Percentiles rank a stretch among this genome's conserved stretches.
phyloP scores from a whole-genome alignment of 2,797 vertebrate genomes.

The Myripristis jacobus region DNA sequence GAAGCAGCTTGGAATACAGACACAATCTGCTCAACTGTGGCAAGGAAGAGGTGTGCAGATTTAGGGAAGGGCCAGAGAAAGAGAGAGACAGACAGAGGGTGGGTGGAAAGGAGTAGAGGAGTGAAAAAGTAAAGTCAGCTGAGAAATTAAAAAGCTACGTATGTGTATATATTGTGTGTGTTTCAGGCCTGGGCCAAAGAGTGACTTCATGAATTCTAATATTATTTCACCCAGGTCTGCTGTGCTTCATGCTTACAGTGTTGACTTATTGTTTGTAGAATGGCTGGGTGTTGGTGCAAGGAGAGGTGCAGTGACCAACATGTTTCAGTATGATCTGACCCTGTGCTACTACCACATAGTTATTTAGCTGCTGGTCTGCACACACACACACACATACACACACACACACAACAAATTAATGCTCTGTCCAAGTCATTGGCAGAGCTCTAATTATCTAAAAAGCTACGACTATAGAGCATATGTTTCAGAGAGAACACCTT shows the following conservation, averaged over 20 bases:
- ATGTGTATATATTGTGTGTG: background rate
- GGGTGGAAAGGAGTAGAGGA: background rate
- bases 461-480: background rate
- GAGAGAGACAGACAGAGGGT: background rate
- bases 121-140: conserved; percentile 1
- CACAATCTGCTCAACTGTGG: conserved; percentile 99
- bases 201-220: background rate
- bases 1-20: conserved; percentile 98
- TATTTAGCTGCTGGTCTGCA: too few species aligned
- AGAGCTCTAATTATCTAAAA: background rate
- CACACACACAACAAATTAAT: background rate
- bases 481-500: too few species aligned
- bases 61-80: conserved; percentile 74
- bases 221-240: too few species aligned
- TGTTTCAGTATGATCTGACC: conserved; percentile 4
- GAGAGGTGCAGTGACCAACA: background rate
- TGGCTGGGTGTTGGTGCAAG: background rate
- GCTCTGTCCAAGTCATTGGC: background rate
- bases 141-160: background rate
- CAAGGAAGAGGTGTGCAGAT: conserved; percentile 47
- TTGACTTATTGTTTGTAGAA: too few species aligned
- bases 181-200: conserved; percentile 3
- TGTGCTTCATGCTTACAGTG: too few species aligned
- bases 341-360: background rate
- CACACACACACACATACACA: too few species aligned